Conservation (phyloP, 2,888 invertebrate species). For the Philaethria dido region DNA sequence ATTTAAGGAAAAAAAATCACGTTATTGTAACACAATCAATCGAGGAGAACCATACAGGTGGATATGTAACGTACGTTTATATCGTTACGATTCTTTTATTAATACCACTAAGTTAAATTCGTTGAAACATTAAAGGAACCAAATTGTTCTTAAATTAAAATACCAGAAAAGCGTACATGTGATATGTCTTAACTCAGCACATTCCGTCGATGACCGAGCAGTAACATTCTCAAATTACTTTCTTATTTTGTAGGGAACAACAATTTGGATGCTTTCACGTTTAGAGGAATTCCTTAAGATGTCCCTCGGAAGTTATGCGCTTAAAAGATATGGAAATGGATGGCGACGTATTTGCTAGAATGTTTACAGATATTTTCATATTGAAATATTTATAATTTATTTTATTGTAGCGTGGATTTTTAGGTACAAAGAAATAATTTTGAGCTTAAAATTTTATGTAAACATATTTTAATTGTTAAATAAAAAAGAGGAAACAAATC, state of each 20-base stretch:
- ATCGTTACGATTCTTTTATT: not conserved
- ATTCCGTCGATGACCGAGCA: constrained; percentile 60
- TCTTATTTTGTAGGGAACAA: constrained; percentile 53
- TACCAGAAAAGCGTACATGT: constrained; percentile 45
- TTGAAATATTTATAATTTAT: not conserved
- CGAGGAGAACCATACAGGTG: not conserved
- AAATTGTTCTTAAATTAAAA: constrained; percentile 17
- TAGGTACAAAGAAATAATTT: too few relatives aligned
- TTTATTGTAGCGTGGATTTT: too few relatives aligned
- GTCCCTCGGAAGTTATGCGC: constrained; percentile 66
- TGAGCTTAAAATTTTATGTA: too few relatives aligned
- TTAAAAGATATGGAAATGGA: constrained; percentile 40
- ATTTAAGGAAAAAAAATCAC: constrained; percentile 6
- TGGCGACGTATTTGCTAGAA: not conserved
- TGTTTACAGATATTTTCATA: not conserved
- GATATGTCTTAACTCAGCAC: constrained; percentile 51
- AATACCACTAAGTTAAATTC: not conserved
- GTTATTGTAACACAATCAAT: constrained; percentile 2
- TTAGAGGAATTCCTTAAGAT: constrained; percentile 59
- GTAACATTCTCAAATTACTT: constrained; percentile 53
- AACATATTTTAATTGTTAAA: too few relatives aligned
- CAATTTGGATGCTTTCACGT: constrained; percentile 72
- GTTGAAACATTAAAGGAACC: not conserved
- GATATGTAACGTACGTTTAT: not conserved
- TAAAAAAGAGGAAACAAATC: too few relatives aligned